Evolutionary conservation across 1,140 invertebrate species (phyloP).

Genomic region (Heterodera schachtii): DNA sequence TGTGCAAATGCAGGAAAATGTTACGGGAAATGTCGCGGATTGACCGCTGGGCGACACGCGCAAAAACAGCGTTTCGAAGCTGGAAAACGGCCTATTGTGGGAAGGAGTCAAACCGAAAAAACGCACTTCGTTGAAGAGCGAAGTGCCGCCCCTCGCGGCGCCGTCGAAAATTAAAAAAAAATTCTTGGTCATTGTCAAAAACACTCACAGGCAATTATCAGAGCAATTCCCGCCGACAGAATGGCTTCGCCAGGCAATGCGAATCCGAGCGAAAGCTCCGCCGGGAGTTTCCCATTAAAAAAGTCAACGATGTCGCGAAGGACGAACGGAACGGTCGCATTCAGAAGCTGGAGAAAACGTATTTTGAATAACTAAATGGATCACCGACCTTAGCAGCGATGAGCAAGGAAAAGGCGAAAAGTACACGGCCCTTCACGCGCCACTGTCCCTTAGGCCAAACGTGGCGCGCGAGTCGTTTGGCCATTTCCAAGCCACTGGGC

Average conservation of each 20-base stretch:
- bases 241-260: conserved; percentile 64
- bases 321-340: conserved; percentile 91
- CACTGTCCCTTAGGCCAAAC: conserved; percentile 92
- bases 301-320: conserved; percentile 91
- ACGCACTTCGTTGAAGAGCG: conserved; percentile 82
- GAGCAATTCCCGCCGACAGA: conserved; percentile 43
- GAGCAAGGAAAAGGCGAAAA: conserved; percentile 75
- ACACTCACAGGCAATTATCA: conserved; percentile 41
- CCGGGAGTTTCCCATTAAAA: conserved; percentile 72
- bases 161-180: conserved; percentile 77
- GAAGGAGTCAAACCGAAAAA: background rate
- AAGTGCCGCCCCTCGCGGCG: conserved; percentile 81
- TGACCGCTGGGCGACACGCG: conserved; percentile 94
- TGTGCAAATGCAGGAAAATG: conserved; percentile 95
- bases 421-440: conserved; percentile 79
- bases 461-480: conserved; percentile 83
- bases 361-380: conserved; percentile 12
- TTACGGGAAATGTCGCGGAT: conserved; percentile 90
- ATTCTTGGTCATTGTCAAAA: background rate
- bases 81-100: background rate
- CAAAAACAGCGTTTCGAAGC: conserved; percentile 94
- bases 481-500: conserved; percentile 75
- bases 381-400: conserved; percentile 68
- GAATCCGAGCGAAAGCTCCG: conserved; percentile 66
- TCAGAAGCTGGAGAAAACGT: conserved; percentile 75